These are phyloP conservation scores for Periophthalmus modestus DNA, from an alignment of 2,113 vertebrate species.

Conservation along the genomic window DNA sequence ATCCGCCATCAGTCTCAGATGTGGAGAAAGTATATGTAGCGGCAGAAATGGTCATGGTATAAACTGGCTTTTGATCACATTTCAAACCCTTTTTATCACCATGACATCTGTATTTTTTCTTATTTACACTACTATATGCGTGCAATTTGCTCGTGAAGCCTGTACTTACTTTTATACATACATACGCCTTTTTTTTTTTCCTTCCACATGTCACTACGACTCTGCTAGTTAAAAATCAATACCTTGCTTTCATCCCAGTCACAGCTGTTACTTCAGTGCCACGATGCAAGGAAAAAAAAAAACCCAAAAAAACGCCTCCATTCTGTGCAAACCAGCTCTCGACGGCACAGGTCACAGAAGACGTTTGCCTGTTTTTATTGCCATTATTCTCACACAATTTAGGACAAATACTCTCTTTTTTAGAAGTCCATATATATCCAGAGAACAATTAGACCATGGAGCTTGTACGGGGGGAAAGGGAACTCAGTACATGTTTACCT, in stretches of 20 bases:
- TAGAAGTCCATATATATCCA: constrained; percentile 12
- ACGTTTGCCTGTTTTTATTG: constrained; percentile 49
- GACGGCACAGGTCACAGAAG: background rate
- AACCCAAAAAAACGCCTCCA: constrained; percentile 5
- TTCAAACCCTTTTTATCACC: too few species aligned
- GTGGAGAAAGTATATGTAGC: too few species aligned
- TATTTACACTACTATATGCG: too few species aligned
- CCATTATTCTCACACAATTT: constrained; percentile 34
- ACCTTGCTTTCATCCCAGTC: background rate
- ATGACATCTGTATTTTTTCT: too few species aligned
- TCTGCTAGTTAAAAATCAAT: background rate
- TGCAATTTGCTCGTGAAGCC: too few species aligned
- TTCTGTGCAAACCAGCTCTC: constrained; percentile 38
- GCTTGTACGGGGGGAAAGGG: constrained; percentile 31
- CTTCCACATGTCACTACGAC: background rate
- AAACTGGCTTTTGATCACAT: too few species aligned
- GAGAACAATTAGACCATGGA: constrained; percentile 59
- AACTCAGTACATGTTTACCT: constrained; percentile 57
- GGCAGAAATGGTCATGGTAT: too few species aligned
- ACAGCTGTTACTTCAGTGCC: background rate
- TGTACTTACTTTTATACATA: too few species aligned
- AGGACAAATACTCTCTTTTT: constrained; percentile 47
- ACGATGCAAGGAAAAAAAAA: constrained; percentile 15
- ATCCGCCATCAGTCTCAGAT: too few species aligned
- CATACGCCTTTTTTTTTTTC: background rate